Conservation (phyloP, 2,113 vertebrate genomes). For the Callorhinus ursinus region DNA sequence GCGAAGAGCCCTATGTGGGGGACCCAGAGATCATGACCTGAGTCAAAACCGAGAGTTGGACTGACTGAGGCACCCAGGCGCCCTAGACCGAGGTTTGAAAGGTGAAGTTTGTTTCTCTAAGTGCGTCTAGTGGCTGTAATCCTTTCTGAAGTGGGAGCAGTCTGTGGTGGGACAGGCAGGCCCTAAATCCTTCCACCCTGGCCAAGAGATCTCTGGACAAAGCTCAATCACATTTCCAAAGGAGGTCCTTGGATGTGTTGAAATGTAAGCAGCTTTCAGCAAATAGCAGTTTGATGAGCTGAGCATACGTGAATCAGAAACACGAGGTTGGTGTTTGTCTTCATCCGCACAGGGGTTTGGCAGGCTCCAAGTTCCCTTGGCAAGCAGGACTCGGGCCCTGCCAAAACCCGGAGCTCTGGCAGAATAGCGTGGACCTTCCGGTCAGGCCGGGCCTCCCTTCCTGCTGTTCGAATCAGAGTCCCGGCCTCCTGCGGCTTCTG, state of each 20-base stretch:
- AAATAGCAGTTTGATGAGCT: constrained; percentile 26
- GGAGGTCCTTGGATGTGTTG: not conserved
- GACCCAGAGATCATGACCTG: not conserved
- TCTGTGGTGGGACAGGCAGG: not conserved
- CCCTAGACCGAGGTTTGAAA: not conserved
- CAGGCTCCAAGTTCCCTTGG: constrained; percentile 62
- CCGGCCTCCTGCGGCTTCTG: not conserved
- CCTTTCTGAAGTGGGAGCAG: not conserved
- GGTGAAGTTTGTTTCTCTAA: not conserved
- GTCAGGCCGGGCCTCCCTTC: constrained; percentile 56
- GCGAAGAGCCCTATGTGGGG: not conserved
- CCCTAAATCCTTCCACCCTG: not conserved
- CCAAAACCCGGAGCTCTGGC: constrained; percentile 71
- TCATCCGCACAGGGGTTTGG: constrained; percentile 54
- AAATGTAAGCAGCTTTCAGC: constrained; percentile 27
- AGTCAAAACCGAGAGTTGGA: not conserved
- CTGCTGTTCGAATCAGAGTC: constrained; percentile 45
- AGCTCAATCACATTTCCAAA: constrained; percentile 43
- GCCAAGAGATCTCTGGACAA: not conserved
- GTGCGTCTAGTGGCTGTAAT: not conserved
- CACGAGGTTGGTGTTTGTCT: constrained; percentile 74
- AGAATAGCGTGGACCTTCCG: not conserved
- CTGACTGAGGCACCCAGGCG: not conserved
- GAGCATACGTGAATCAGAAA: constrained; percentile 72
- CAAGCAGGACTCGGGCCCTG: not conserved